Evolutionary conservation across 2,113 vertebrate species (phyloP).

Genomic region (Hydrolagus affinis): DNA sequence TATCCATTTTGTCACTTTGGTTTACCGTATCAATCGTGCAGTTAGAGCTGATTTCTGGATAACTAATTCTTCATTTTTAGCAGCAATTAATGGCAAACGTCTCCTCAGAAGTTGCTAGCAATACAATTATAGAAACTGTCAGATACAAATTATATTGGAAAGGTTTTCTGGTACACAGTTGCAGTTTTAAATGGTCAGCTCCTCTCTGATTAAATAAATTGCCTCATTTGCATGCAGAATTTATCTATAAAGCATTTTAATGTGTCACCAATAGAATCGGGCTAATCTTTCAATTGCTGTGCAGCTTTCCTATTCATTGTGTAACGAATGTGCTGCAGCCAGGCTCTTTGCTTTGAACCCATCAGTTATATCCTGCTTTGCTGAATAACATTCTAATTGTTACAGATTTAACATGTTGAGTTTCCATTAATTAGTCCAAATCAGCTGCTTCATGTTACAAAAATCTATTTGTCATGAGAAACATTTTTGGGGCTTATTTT

Average conservation of each 20-base stretch:
- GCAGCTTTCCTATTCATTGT: not conserved
- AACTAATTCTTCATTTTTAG: conserved; percentile 16
- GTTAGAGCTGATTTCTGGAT: not conserved
- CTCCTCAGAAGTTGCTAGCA: not conserved
- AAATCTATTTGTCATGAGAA: not conserved
- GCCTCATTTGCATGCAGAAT: not conserved
- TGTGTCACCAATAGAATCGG: not conserved
- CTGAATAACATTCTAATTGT: not conserved
- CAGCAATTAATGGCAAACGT: not conserved
- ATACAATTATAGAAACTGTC: conserved; percentile 24
- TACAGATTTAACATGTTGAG: not conserved
- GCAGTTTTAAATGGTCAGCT: conserved; percentile 1
- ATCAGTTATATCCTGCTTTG: not conserved
- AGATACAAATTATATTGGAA: conserved; percentile 1
- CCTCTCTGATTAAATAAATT: not conserved
- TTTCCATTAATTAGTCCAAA: not conserved
- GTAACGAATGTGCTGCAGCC: not conserved
- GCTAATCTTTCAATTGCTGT: not conserved
- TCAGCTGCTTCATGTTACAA: not conserved
- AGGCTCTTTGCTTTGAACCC: not conserved
- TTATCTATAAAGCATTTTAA: not conserved
- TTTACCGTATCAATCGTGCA: not conserved
- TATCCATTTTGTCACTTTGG: not conserved
- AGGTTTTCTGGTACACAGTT: not conserved
- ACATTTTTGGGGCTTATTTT: not conserved